These are phyloP conservation scores for Mus minutoides DNA, from an alignment of 2,797 vertebrate genomes.

Conservation along the genomic window DNA sequence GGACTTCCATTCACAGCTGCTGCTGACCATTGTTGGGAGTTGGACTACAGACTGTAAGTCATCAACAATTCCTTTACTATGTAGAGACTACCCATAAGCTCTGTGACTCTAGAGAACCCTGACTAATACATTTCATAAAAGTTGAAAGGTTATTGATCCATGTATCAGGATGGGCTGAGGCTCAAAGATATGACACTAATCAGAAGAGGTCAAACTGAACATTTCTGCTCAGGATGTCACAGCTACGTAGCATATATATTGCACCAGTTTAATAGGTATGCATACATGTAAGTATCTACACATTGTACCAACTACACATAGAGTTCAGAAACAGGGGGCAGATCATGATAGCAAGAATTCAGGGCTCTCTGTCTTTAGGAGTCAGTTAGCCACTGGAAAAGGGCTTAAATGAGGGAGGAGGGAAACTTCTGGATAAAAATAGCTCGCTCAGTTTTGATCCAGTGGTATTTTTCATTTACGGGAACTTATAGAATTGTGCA, in stretches of 20 bases:
- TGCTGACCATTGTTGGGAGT: no score
- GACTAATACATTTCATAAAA: background rate
- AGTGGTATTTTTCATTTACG: background rate
- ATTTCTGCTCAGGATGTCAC: background rate
- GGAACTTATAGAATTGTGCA: background rate
- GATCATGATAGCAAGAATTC: background rate
- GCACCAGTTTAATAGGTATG: background rate
- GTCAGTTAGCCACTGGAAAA: background rate
- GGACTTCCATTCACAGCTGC: no score
- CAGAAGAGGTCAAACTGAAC: background rate
- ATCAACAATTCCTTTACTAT: no score
- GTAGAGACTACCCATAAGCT: no score
- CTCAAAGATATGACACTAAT: background rate
- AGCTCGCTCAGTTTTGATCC: background rate
- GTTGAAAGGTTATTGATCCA: background rate
- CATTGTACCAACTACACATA: background rate
- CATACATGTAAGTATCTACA: background rate
- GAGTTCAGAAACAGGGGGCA: slow-evolving; percentile 22
- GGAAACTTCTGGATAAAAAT: background rate
- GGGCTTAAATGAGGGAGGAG: background rate
- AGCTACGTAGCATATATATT: background rate
- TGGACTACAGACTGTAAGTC: no score
- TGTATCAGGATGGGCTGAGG: background rate
- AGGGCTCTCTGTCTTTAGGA: background rate
- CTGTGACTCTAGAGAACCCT: no score